phyloP scores from a whole-genome alignment of 2,113 vertebrate species.

The Coreoperca whiteheadi region DNA sequence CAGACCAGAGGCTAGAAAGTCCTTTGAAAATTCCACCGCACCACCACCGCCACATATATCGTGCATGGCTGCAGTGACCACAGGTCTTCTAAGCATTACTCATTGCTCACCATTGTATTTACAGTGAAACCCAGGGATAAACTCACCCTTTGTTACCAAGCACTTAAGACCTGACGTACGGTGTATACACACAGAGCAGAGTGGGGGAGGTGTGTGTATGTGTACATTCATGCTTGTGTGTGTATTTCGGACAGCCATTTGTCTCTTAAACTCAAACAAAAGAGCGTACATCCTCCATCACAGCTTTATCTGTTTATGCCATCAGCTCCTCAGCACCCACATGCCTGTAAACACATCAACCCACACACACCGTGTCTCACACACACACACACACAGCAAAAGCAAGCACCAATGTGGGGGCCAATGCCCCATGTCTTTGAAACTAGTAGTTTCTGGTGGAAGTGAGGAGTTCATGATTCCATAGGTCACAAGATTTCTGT shows the following conservation, averaged over 20 bases:
- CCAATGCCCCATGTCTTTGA: neutral
- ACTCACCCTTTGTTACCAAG: conserved; percentile 74
- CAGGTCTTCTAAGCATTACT: conserved; percentile 60
- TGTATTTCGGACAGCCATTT: conserved; percentile 59
- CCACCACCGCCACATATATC: neutral
- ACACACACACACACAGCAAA: conserved; percentile 22
- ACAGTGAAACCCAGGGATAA: conserved; percentile 65
- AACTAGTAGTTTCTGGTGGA: neutral
- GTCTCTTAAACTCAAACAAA: conserved; percentile 79
- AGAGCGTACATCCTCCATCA: conserved; percentile 71
- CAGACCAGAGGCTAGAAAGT: neutral
- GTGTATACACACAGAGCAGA: conserved; percentile 57
- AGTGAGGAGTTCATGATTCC: conserved; percentile 5
- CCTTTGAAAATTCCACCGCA: conserved; percentile 15
- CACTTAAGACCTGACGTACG: conserved; percentile 70
- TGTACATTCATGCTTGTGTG: conserved; percentile 34
- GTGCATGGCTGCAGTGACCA: conserved; percentile 40
- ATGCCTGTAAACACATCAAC: conserved; percentile 69
- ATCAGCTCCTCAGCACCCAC: conserved; percentile 67
- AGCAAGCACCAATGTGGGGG: conserved; percentile 29
- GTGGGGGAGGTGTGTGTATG: conserved; percentile 30
- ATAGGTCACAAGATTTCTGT: neutral
- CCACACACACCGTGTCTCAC: conserved; percentile 51
- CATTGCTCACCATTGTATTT: conserved; percentile 73
- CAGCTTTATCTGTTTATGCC: conserved; percentile 79